Evolutionary conservation across 2,888 invertebrate genomes (phyloP), one percentile per base, ranked within the genome.

Genomic region (Parochlus steinenii): DNA sequence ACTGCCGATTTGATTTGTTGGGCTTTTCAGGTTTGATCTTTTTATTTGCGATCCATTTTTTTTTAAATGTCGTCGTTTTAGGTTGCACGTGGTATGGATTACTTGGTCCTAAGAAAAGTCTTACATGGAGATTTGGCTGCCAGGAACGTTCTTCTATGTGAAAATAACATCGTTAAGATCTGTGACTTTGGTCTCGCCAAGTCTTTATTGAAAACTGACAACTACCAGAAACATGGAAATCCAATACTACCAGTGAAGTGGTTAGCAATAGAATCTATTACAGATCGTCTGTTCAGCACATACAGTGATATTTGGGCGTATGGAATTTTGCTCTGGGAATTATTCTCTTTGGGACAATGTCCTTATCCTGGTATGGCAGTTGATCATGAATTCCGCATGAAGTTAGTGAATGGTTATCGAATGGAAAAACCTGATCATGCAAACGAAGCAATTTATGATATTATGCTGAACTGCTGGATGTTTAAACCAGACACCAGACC

Each of bases 251-350:
- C 87, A 11, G 71, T 87, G 7, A 89, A 87, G 54, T 89, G 89
- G 89, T 72, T 89, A 69, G 83, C 89, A 0, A 67, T 87, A 31
- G 89, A 90, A 56, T 83, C 85, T 7, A 77, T 89, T 47, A 69
- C 74, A 30, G 85, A 86, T 56, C 63, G 77, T 32, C 67, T 83
- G 35, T 89, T 86, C 54, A 85, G 87, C 0, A 82, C 81, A 0
- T 83, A 86, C 50, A 86, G 86, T 1, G 89, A 89, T 50, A 77
- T 86, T 40, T 87, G 86, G 87, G 76, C 85, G 0, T 83, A 71
- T 48, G 82, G 82, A 1, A 74, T 83, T 24, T 77, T 81, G 3
- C 52, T 83, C 1, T 83, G 82, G 83, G 83, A 83, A 52, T 63
- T 83, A 32, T 83, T 83, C 51, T 74, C 80, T 0, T 56, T 83